Evolutionary conservation across 2,113 vertebrate species (phyloP), one percentile per base, ranked within the genome.

Genomic region (Oxyura jamaicensis): DNA sequence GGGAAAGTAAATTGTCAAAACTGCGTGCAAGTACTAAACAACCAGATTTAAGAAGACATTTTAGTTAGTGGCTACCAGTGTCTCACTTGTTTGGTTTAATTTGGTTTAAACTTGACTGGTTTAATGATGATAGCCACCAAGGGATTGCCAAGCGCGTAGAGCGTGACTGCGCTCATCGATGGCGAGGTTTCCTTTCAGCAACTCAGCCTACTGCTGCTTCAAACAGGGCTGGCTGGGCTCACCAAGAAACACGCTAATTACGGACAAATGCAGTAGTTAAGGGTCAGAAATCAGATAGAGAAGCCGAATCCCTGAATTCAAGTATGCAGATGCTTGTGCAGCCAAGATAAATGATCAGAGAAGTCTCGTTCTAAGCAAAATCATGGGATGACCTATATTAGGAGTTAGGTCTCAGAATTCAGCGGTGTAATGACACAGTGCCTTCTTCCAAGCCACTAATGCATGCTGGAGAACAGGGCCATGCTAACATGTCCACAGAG

Each of bases 91-190:
- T n/a, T n/a, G n/a, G n/a, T n/a, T n/a, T n/a, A n/a, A n/a, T n/a
- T n/a, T n/a, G n/a, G n/a, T n/a, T n/a, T n/a, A n/a, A 79, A 13
- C 41, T 14, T 58, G 15, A 58, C 13, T 2, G 2, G 44, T 33
- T 76, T 65, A 82, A 53, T 79, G 94, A 60, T 3, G 0, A 76
- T 2, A 26, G 29, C 46, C 36, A 83, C 11, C 26, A 56, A 12
- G 36, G 21, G 52, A 71, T 12, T 35, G 63, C 19, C 11, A 7
- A 42, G 23, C 0, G 14, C 1, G 5, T 0, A 59, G 42, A 3
- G 60, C 0, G 0, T 25, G 11, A 88, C 81, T 16, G 15, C 0
- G 0, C 4, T 58, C 6, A 66, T 46, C 31, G 6, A 26, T 0
- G 36, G 19, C 33, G 66, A 87, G 6, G 46, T 33, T 58, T 84